Conservation (phyloP, 2,888 invertebrate species). For the Amblyjoppa fuscipennis region DNA sequence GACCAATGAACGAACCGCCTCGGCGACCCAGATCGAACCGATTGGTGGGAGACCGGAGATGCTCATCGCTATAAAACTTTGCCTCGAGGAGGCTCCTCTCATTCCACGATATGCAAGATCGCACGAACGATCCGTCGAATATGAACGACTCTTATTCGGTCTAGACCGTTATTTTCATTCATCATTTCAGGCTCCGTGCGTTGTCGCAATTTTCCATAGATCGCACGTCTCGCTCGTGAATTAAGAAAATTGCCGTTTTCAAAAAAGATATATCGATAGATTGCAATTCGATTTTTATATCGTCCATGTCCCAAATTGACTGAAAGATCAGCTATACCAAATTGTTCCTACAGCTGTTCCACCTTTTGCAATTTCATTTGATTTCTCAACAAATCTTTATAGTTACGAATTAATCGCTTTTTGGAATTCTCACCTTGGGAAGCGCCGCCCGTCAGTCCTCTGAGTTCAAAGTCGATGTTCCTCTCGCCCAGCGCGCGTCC, state of each 20-base stretch:
- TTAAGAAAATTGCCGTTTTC: background rate
- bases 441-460: conserved; percentile 77
- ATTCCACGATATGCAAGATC: conserved; percentile 65
- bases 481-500: conserved; percentile 81
- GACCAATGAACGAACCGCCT: conserved; percentile 74
- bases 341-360: background rate
- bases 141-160: conserved; percentile 45
- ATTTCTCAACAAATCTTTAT: background rate
- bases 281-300: background rate
- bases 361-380: background rate
- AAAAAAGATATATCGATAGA: background rate
- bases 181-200: conserved; percentile 32
- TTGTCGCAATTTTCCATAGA: background rate
- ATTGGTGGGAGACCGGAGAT: conserved; percentile 78
- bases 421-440: conserved; percentile 80
- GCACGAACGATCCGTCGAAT: conserved; percentile 49
- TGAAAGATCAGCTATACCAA: background rate
- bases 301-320: no score
- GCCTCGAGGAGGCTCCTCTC: conserved; percentile 62
- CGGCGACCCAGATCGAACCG: conserved; percentile 75
- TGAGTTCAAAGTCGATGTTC: conserved; percentile 78
- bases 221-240: background rate
- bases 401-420: background rate
- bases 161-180: conserved; percentile 35
- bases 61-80: conserved; percentile 79